Evolutionary conservation across 2,797 vertebrate species (phyloP), one percentile per base, ranked within the genome.

Genomic region (Enoplosus armatus): DNA sequence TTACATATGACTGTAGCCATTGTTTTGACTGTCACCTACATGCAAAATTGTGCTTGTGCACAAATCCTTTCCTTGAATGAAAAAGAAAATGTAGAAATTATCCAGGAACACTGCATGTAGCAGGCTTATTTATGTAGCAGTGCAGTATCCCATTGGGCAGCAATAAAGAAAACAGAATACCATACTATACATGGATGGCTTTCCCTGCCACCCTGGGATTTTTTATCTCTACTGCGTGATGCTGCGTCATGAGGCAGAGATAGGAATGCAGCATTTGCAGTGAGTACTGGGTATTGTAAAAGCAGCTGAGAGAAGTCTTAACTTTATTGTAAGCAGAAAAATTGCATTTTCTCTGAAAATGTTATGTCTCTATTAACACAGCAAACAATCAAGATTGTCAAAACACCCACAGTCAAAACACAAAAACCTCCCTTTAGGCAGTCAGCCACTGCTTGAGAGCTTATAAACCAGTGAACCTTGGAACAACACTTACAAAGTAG

Each of bases 401-500:
- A 60, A 66, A 59, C 0, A n/a, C 29, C 15, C 0, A 12, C 4
- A 75, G 14, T 56, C 11, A 66, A 33, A n/a, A 51, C 29, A 59
- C 6, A 0, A 70, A 54, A 31, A 35, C 29, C 3, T 47, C 50
- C 41, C 12, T 26, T 35, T 16, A 6, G 51, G 29, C 29, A 33
- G 10, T n/a, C 18, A 60, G 41, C 11, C 1, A 7, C 16, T 20
- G 15, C 27, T 20, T 71, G 22, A 7, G n/a, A 69, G 20, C 10
- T 48, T 0, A 55, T 63, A 6, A 59, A 33, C 27, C 10, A 22
- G 37, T 16, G 16, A 54, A 61, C 10, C 8, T 69, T 15, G 54
- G 64, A 72, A 47, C 22, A 53, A 77, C 66, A 98, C 98, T 99
- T 95, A 99, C 98, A 86, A 98, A 97, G 94, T 98, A 98, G 94